Base-by-base conservation (phyloP, 2,113 vertebrate species). In the Labeo rohita region DNA sequence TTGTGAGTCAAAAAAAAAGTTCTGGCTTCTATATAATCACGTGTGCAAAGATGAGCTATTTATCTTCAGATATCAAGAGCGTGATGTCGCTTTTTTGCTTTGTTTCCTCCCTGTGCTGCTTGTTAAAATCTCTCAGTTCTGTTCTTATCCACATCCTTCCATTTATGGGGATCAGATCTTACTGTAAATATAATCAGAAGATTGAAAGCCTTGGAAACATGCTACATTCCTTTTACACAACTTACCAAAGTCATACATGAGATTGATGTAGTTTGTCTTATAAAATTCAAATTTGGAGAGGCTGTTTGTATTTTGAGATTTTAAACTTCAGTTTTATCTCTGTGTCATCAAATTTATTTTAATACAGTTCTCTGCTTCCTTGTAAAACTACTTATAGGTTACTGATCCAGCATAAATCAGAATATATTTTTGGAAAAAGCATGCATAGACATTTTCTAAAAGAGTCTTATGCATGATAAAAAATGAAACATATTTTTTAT, bases 121-220 rank as follows among this genome's bases (percentile, higher is more conserved):
- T 85, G 61, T 85, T 85, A 63, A 77, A 85, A 88, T 83, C 65
- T 43, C 78, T 83, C 73, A 7, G 80, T 81, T 73, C 54, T 63
- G 45, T 83, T 63, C 43, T 86, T 73, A 85, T 83, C 65, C 73
- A 83, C 87, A 83, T 85, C 84, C 84, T 79, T 78, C 84, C 84
- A 85, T 45, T 72, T 72, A 83, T 79, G 52, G 80, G 80, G 52
- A 77, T 65, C 77, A 65, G 70, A 49, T 70, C 68, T 43, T 72
- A 85, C 63, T 75, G 49, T 43, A 65, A 59, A 88, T 45, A 66
- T 72, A 85, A 77, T 83, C 68, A 72, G 72, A 88, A 80, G 43
- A 23, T 74, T 49, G 13, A 74, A 74, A 74, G 72, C 43, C 21
- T 23, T n/a, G 43, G 45, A 74, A 49, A 28, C 72, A 74, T 49